Evolutionary conservation across 2,797 vertebrate genomes (phyloP).

Genomic region (Poeciliopsis turneri): DNA sequence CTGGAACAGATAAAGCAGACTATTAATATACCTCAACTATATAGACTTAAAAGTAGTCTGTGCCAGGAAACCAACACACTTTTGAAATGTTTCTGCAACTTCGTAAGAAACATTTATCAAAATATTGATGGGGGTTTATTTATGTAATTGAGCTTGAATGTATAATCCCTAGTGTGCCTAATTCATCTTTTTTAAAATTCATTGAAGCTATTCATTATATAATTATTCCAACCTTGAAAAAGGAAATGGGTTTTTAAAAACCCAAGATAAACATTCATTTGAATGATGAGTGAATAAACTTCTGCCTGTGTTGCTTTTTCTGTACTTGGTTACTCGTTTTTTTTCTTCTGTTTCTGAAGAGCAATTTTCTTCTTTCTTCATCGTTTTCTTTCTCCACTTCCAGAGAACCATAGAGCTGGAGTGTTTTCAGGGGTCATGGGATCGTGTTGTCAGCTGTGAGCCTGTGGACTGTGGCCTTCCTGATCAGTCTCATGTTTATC

Average conservation of each 20-base stretch:
- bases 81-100: neutral
- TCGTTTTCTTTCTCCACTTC: neutral
- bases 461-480: constrained; percentile 88
- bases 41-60: neutral
- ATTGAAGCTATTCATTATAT: neutral
- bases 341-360: constrained; percentile 12
- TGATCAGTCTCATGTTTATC: constrained; percentile 86
- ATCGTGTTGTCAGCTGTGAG: constrained; percentile 85
- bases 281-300: neutral
- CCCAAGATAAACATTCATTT: neutral
- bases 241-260: neutral
- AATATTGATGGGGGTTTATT: neutral
- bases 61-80: neutral
- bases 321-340: neutral
- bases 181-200: neutral
- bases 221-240: constrained; percentile 1
- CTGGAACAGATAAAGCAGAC: neutral
- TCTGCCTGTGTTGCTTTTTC: neutral
- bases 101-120: neutral
- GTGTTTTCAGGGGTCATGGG: constrained; percentile 88
- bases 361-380: constrained; percentile 10
- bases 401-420: constrained; percentile 83
- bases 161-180: neutral
- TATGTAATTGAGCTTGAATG: neutral
- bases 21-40: neutral